A percentile compares a stretch with the other conserved stretches of the same genome.
These are phyloP conservation scores for Nudaria mundana DNA, from an alignment of 2,888 invertebrate genomes.

Conservation along the genomic window DNA sequence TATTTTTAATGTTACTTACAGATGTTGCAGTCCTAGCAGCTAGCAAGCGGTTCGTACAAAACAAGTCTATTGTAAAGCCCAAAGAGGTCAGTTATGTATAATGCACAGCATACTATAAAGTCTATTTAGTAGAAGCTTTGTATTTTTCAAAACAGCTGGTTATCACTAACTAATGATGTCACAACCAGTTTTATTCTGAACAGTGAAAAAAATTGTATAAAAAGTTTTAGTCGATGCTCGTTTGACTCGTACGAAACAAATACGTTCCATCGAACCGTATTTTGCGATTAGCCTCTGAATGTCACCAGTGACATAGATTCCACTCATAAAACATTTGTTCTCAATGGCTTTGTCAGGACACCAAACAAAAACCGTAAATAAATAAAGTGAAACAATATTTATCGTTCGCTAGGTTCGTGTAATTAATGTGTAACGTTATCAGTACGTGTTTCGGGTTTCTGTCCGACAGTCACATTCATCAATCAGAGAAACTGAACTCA, in stretches of 20 bases:
- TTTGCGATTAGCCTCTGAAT: conserved; percentile 6
- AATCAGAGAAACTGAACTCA: conserved; percentile 74
- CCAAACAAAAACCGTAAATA: conserved; percentile 35
- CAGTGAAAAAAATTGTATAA: not conserved
- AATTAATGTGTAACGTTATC: conserved; percentile 64
- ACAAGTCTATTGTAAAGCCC: no score
- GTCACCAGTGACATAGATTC: conserved; percentile 18
- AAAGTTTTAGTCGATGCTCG: no score
- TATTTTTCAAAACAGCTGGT: not conserved
- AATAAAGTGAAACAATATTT: conserved; percentile 40
- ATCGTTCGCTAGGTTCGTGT: conserved; percentile 41
- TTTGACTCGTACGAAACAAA: no score
- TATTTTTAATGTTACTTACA: no score
- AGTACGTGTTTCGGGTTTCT: conserved; percentile 52
- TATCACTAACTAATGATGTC: not conserved
- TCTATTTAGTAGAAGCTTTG: no score
- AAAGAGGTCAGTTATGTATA: no score
- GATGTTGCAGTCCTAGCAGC: no score
- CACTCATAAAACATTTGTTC: conserved; percentile 14
- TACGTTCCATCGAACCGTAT: conserved; percentile 7
- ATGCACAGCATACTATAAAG: no score
- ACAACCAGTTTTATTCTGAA: no score
- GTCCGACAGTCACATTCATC: conserved; percentile 58
- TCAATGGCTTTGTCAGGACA: conserved; percentile 15
- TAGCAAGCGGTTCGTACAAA: no score